Evolutionary conservation across 2,113 vertebrate species (phyloP).

Genomic region (Epinephelus fuscoguttatus): DNA sequence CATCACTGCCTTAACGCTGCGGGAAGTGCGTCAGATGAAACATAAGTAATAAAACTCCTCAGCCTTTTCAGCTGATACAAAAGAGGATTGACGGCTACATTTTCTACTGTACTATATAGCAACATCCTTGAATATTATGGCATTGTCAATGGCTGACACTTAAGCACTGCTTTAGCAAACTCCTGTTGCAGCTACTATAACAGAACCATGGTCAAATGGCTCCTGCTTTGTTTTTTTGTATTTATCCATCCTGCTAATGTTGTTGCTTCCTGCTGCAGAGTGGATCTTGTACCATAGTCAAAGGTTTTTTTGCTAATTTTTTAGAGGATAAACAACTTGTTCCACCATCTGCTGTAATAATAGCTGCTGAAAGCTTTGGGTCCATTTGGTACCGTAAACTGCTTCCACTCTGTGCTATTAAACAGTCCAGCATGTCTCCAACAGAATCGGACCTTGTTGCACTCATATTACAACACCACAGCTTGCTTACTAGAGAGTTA

Average conservation of each 20-base stretch:
- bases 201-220: background rate
- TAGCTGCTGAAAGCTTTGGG: background rate
- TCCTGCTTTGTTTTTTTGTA: too few species aligned
- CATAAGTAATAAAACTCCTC: too few species aligned
- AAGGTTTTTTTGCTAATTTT: background rate
- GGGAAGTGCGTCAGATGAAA: too few species aligned
- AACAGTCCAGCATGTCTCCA: background rate
- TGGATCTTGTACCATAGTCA: background rate
- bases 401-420: background rate
- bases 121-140: background rate
- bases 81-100: background rate
- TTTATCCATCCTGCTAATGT: background rate
- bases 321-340: background rate
- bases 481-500: background rate
- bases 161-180: background rate
- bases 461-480: background rate
- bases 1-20: too few species aligned
- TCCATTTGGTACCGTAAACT: background rate
- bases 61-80: background rate
- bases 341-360: background rate
- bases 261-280: background rate
- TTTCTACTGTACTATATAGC: background rate
- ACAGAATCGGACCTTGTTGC: background rate
- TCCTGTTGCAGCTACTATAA: background rate
- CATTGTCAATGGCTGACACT: background rate